Conservation (phyloP, 2,113 vertebrate genomes). For the Calyptomena viridis region DNA sequence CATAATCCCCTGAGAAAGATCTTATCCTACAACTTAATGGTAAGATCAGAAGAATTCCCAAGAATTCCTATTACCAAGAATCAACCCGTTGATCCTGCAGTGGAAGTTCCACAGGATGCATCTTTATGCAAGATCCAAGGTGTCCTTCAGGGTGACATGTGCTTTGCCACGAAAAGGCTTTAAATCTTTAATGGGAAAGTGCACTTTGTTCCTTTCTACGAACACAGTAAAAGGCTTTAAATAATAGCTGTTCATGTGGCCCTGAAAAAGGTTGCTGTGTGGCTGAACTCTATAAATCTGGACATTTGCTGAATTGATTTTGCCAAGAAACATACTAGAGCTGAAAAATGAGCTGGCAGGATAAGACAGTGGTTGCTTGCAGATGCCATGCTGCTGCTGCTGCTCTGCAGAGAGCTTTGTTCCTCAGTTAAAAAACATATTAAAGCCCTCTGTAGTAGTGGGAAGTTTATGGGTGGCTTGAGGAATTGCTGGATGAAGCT, state of each 20-base stretch:
- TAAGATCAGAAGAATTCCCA: not conserved
- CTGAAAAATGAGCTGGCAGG: slow-evolving; percentile 50
- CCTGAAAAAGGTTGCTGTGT: slow-evolving; percentile 60
- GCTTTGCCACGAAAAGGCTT: slow-evolving; percentile 46
- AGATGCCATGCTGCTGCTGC: not conserved
- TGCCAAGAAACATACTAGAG: slow-evolving; percentile 41
- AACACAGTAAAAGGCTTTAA: slow-evolving; percentile 65
- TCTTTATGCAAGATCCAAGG: slow-evolving; percentile 49
- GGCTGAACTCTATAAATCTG: slow-evolving; percentile 67
- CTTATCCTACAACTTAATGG: not conserved
- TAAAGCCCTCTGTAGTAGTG: not conserved
- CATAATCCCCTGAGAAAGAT: slow-evolving; percentile 6
- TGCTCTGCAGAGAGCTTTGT: slow-evolving; percentile 8
- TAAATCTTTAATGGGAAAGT: slow-evolving; percentile 63
- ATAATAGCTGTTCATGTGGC: slow-evolving; percentile 56
- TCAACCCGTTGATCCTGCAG: not conserved
- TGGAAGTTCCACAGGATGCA: slow-evolving; percentile 16
- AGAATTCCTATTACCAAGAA: not conserved
- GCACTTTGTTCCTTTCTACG: slow-evolving; percentile 42
- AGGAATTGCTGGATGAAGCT: not conserved
- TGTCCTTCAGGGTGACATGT: slow-evolving; percentile 59
- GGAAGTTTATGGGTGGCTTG: not conserved
- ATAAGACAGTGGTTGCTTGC: slow-evolving; percentile 13
- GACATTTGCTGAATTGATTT: slow-evolving; percentile 64
- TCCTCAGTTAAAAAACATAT: not conserved